A percentile compares a stretch with the other conserved stretches of the same genome.
Evolutionary conservation across 1,140 invertebrate genomes (phyloP).

Genomic region (Halesus radiatus): DNA sequence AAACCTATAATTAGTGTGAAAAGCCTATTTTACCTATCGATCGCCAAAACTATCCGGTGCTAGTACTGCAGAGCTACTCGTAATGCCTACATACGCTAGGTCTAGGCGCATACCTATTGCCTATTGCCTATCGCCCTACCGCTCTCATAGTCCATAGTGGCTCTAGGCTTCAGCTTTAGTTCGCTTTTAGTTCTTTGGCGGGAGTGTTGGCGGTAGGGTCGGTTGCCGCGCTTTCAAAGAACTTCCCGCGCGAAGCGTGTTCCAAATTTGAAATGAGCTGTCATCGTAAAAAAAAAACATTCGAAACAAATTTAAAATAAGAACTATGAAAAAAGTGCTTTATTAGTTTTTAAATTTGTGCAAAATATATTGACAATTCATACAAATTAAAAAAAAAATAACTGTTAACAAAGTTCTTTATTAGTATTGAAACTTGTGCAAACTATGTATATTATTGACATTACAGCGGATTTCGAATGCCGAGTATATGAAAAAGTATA

Average conservation of each 20-base stretch:
- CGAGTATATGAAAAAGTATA: too few species aligned
- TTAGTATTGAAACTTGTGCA: neutral
- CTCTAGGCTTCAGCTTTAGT: neutral
- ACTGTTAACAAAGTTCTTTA: neutral
- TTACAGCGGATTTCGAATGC: too few species aligned
- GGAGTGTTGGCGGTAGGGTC: constrained; percentile 35
- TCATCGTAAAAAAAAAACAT: neutral
- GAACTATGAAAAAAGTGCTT: neutral
- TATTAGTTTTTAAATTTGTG: neutral
- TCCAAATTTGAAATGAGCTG: constrained; percentile 29
- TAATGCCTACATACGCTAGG: constrained; percentile 1
- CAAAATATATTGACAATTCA: neutral
- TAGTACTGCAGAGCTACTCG: too few species aligned
- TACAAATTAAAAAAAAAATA: neutral
- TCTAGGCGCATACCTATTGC: neutral
- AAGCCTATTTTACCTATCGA: too few species aligned
- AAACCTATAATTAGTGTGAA: too few species aligned
- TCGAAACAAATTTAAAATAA: neutral
- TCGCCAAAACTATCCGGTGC: too few species aligned
- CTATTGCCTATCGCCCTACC: constrained; percentile 8
- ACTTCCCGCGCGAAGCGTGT: constrained; percentile 39
- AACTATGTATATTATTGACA: too few species aligned
- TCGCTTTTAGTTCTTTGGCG: constrained; percentile 35
- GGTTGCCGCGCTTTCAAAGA: constrained; percentile 34
- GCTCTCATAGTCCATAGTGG: neutral